These are phyloP conservation scores for Scaptomyza graminum DNA, from an alignment of 1,140 invertebrate species.

Conservation along the genomic window DNA sequence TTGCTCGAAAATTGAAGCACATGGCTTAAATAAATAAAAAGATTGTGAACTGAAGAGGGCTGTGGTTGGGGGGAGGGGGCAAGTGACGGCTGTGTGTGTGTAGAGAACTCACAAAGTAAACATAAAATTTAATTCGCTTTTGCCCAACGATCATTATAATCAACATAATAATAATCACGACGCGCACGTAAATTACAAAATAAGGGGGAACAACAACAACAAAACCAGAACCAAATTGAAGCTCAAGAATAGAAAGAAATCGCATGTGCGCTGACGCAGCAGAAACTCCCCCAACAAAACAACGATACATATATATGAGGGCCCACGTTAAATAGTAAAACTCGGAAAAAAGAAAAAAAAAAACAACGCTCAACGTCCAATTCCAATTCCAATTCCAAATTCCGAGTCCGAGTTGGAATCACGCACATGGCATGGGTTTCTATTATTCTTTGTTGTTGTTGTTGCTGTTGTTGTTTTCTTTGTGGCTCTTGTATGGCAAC, in stretches of 20 bases:
- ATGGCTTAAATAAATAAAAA: slow-evolving; percentile 67
- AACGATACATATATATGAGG: not conserved
- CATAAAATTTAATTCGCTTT: slow-evolving; percentile 62
- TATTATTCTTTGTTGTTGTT: slow-evolving; percentile 29
- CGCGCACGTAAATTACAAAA: slow-evolving; percentile 61
- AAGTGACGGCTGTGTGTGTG: not conserved
- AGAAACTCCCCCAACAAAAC: slow-evolving; percentile 49
- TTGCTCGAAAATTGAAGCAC: slow-evolving; percentile 51
- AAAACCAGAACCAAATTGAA: not conserved
- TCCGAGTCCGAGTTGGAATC: slow-evolving; percentile 16
- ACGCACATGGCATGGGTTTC: slow-evolving; percentile 63
- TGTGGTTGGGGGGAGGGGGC: not conserved
- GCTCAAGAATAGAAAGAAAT: slow-evolving; percentile 46
- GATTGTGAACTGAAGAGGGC: not conserved
- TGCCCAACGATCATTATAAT: slow-evolving; percentile 50
- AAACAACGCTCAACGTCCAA: slow-evolving; percentile 35
- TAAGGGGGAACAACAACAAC: slow-evolving; percentile 24
- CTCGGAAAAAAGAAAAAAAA: slow-evolving; percentile 9
- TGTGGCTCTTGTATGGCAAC: slow-evolving; percentile 41
- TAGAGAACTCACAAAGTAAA: slow-evolving; percentile 51
- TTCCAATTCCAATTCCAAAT: slow-evolving; percentile 18
- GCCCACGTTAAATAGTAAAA: slow-evolving; percentile 27
- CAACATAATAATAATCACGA: slow-evolving; percentile 57
- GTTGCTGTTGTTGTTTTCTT: slow-evolving; percentile 16
- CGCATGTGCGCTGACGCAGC: slow-evolving; percentile 73